Evolutionary conservation across 2,888 invertebrate genomes (phyloP).

Genomic region (Dolichopus griseipennis): DNA sequence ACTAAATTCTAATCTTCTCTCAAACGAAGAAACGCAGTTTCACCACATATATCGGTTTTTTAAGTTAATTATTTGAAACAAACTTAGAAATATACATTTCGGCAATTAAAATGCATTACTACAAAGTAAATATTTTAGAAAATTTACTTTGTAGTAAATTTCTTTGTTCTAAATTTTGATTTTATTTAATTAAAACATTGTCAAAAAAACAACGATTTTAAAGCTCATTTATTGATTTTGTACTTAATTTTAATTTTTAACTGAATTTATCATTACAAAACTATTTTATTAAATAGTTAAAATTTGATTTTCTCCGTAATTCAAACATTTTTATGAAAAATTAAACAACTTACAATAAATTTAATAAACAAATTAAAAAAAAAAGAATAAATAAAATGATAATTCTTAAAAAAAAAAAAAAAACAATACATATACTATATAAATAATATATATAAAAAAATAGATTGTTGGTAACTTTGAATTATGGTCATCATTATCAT

Average conservation of each 20-base stretch:
- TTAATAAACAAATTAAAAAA: neutral
- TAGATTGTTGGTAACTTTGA: conserved; percentile 56
- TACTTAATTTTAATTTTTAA: neutral
- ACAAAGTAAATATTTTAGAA: too few relatives aligned
- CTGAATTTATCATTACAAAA: neutral
- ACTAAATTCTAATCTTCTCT: too few relatives aligned
- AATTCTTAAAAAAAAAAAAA: conserved; percentile 2
- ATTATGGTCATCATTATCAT: conserved; percentile 67
- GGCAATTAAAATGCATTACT: too few relatives aligned
- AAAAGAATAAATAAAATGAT: neutral
- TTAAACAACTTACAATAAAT: neutral
- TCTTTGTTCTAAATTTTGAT: too few relatives aligned
- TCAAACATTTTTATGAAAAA: neutral
- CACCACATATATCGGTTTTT: too few relatives aligned
- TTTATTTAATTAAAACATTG: too few relatives aligned
- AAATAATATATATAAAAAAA: too few relatives aligned
- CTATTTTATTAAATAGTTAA: neutral
- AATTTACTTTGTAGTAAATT: too few relatives aligned
- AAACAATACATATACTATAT: conserved; percentile 11
- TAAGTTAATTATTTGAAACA: too few relatives aligned
- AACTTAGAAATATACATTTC: too few relatives aligned
- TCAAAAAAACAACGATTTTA: neutral
- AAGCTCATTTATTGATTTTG: conserved; percentile 9
- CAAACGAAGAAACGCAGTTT: too few relatives aligned
- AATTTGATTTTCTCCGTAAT: neutral